A percentile compares a stretch with the other conserved stretches of the same genome.
phyloP scores from a whole-genome alignment of 2,113 vertebrate species.

The Cacatua alba region DNA sequence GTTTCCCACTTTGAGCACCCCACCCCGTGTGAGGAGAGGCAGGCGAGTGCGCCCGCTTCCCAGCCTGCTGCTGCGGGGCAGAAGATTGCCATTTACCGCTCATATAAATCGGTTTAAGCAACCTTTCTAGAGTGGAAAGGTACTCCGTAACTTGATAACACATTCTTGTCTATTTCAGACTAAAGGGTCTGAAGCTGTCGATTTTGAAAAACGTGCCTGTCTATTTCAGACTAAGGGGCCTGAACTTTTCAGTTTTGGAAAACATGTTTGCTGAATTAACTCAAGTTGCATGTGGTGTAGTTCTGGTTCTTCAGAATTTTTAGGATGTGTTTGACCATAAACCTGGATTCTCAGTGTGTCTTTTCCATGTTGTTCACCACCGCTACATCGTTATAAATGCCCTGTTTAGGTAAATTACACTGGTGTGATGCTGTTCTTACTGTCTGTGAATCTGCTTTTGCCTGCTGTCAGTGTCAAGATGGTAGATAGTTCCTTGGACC shows the following conservation, averaged over 20 bases:
- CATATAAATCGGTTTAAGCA: not conserved
- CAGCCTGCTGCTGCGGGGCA: not conserved
- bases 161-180: not conserved
- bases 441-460: not conserved
- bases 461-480: not conserved
- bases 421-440: accelerated
- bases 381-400: accelerated
- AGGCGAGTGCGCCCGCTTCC: not conserved
- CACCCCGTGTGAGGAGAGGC: not conserved
- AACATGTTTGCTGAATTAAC: accelerated
- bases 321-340: accelerated
- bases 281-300: accelerated
- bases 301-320: not conserved
- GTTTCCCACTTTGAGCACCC: not conserved
- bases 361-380: accelerated
- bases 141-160: accelerated
- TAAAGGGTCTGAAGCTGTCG: accelerated
- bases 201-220: not conserved
- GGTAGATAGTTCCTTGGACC: not conserved
- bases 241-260: accelerated
- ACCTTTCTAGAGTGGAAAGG: accelerated
- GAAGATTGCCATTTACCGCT: accelerated
- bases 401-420: accelerated
- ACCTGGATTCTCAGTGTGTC: not conserved
- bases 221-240: not conserved